Conservation (phyloP, 2,113 vertebrate species). For the Anoura caudifer region DNA sequence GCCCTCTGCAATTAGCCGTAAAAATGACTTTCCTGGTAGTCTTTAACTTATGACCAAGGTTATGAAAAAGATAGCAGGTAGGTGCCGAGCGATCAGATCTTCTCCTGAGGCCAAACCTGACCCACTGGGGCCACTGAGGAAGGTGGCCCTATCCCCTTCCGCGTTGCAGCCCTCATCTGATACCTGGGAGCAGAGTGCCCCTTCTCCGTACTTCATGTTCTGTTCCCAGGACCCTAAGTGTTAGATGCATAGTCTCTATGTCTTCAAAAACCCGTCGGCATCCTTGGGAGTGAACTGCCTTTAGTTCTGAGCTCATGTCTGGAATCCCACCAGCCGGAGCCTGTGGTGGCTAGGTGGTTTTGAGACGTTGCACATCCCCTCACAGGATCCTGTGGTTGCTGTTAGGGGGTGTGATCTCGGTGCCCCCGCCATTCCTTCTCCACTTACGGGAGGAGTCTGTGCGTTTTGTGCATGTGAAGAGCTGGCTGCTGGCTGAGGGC, state of each 20-base stretch:
- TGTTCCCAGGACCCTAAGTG: neutral
- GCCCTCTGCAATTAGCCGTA: neutral
- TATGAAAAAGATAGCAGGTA: neutral
- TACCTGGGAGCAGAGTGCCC: neutral
- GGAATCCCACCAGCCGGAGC: neutral
- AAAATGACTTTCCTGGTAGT: neutral
- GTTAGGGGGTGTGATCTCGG: neutral
- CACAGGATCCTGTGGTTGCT: neutral
- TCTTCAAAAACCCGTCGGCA: neutral
- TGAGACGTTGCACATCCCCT: rapidly evolving
- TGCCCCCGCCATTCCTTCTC: neutral
- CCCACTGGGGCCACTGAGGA: neutral
- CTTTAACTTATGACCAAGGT: neutral
- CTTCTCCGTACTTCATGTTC: rapidly evolving
- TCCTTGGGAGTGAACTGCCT: neutral
- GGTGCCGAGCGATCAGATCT: neutral
- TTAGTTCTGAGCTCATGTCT: neutral
- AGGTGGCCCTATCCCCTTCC: rapidly evolving
- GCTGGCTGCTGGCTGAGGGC: no score
- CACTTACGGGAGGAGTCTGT: rapidly evolving
- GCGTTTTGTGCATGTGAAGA: neutral
- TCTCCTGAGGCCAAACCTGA: neutral
- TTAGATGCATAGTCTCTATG: neutral
- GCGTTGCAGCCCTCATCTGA: neutral
- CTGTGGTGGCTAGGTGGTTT: rapidly evolving